phyloP scores from a whole-genome alignment of 2,113 vertebrate species.

The Mustelus asterias region DNA sequence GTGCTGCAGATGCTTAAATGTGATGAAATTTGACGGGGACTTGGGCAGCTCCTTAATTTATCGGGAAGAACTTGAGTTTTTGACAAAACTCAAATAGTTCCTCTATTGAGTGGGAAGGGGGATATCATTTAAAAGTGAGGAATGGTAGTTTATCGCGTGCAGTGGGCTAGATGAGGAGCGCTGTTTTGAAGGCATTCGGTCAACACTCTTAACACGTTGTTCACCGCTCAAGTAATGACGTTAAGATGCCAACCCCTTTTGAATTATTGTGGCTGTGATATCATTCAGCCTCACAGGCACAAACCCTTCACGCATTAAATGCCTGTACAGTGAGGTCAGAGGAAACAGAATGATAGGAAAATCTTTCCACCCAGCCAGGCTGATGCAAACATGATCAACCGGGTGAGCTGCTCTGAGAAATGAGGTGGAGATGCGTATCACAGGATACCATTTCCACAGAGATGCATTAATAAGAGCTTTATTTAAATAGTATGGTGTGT shows the following conservation, averaged over 20 bases:
- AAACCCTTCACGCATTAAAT: no score
- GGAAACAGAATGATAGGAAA: not conserved
- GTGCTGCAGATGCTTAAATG: slow-evolving; percentile 62
- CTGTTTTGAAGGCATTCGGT: not conserved
- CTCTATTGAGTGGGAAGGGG: not conserved
- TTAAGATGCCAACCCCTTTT: no score
- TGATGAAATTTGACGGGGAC: slow-evolving; percentile 72
- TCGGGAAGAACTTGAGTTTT: slow-evolving; percentile 50
- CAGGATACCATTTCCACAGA: not conserved
- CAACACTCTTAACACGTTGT: not conserved
- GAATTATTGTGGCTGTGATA: not conserved
- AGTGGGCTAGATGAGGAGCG: not conserved
- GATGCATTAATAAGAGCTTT: not conserved
- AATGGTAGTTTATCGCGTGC: not conserved
- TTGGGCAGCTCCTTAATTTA: slow-evolving; percentile 59
- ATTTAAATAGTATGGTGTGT: not conserved
- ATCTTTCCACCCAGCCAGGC: not conserved
- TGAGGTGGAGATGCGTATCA: not conserved
- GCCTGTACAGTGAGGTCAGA: not conserved
- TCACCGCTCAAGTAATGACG: not conserved
- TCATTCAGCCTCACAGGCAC: not conserved
- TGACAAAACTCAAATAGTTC: not conserved
- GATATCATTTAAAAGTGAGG: not conserved
- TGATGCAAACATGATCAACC: not conserved
- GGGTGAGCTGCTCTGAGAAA: not conserved